Conservation (phyloP, 2,888 invertebrate species). For the Acanthacorydalis orientalis region DNA sequence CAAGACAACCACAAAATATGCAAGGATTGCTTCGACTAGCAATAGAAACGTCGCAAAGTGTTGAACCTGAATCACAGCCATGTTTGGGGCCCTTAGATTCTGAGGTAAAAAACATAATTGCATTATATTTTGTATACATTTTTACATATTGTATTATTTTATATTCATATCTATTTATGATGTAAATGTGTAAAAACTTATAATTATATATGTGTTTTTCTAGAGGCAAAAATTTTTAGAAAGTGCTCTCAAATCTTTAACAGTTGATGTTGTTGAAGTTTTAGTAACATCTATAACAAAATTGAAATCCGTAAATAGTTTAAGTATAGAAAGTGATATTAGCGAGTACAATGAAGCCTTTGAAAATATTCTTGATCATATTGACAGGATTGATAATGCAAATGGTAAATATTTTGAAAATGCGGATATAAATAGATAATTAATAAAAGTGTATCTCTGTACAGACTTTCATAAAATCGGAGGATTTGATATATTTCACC, state of each 20-base stretch:
- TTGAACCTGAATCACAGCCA: constrained; percentile 35
- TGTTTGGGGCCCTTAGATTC: constrained; percentile 41
- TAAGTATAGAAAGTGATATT: constrained; percentile 32
- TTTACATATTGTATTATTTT: too few relatives aligned
- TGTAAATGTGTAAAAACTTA: background rate
- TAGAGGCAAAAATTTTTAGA: constrained; percentile 55
- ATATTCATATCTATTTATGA: background rate
- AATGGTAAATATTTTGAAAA: constrained; percentile 34
- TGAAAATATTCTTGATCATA: constrained; percentile 46
- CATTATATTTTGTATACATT: too few relatives aligned
- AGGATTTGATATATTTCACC: constrained; percentile 55
- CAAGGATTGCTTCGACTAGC: constrained; percentile 49
- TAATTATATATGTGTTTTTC: constrained; percentile 14
- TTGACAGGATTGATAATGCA: constrained; percentile 63
- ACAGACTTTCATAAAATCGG: constrained; percentile 72
- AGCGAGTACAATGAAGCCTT: constrained; percentile 43
- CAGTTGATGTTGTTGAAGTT: constrained; percentile 50
- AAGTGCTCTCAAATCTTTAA: constrained; percentile 49
- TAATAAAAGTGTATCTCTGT: constrained; percentile 5
- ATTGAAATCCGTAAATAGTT: constrained; percentile 33
- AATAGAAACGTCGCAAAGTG: constrained; percentile 45
- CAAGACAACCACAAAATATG: constrained; percentile 21
- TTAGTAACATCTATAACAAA: constrained; percentile 42
- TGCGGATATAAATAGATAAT: background rate
- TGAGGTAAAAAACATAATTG: constrained; percentile 40